Evolutionary conservation across 2,797 vertebrate species (phyloP), one percentile per base, ranked within the genome.

Genomic region (Syngnathus rostellatus): DNA sequence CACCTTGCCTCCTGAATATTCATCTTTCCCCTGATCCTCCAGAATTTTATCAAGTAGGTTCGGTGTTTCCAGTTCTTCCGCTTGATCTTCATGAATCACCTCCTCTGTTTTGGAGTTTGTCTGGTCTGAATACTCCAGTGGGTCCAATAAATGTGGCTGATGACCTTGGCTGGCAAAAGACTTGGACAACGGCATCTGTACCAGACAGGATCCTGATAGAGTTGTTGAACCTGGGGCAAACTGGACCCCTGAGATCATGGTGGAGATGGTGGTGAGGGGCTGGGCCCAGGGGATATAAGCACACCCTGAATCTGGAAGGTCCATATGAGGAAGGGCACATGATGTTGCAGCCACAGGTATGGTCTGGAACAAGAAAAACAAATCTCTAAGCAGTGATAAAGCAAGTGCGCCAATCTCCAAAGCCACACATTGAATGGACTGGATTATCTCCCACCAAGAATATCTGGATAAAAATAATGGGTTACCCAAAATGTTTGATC

Each of bases 281-380:
- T 94, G 95, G 68, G 92, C 89, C 97, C 95, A 98, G 0, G 95
- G 94, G 57, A 98, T 92, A 70, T 96, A 98, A 0, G 93, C 81
- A 66, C 97, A 70, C 1, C 94, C 91, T 0, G 92, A 90, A 50
- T 98, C 95, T 0, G 87, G 77, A 57, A 89, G 82, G 65, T 99
- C 97, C 69, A 94, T 79, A 69, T 91, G 94, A 0, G 95, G 89
- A 64, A 94, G 74, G 51, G 86, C 69, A 1, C 89, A 58, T 0
- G 90, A 81, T 0, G 89, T 59, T 0, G 83, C 72, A 31, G 89
- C 87, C 70, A 85, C 46, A 9, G 87, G 85, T 82, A 92, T 37
- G 87, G 89, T 85, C 96, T 99, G 87, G 37, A 75, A 76, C 38
- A 63, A 41, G 11, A 62, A 43, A 64, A 39, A 67, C 3, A 31